These are phyloP conservation scores for Hycleus cichorii DNA, from an alignment of 1,140 invertebrate species.

Conservation along the genomic window DNA sequence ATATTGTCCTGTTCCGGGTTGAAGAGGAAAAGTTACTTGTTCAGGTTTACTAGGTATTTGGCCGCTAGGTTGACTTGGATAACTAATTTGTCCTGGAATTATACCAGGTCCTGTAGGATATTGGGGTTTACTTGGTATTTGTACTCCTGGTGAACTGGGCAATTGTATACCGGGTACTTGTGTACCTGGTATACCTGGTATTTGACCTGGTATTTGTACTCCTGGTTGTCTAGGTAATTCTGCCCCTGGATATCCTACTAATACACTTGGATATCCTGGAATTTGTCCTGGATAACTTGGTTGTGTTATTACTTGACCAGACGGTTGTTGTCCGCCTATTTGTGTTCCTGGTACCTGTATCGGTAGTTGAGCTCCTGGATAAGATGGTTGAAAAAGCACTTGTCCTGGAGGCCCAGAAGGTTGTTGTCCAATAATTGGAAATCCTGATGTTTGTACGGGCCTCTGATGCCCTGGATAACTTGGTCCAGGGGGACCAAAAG, in stretches of 20 bases:
- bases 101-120: neutral
- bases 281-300: constrained; percentile 2
- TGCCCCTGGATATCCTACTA: constrained; percentile 5
- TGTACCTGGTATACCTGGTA: constrained; percentile 9
- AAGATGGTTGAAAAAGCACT: neutral
- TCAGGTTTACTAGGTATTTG: neutral
- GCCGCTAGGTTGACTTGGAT: neutral
- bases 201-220: constrained; percentile 12
- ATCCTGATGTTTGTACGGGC: neutral
- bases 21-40: neutral
- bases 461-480: constrained; percentile 19
- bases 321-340: constrained; percentile 12
- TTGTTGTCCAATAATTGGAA: neutral
- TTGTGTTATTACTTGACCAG: neutral
- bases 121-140: neutral
- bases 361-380: constrained; percentile 3
- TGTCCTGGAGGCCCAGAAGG: constrained; percentile 6
- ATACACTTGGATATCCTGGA: constrained; percentile 8
- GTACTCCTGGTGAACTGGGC: constrained; percentile 1
- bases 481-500: neutral
- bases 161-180: neutral
- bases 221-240: constrained; percentile 10
- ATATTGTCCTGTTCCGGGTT: neutral
- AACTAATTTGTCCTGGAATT: neutral
- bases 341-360: neutral